phyloP scores from a whole-genome alignment of 2,888 invertebrate species.

The Salticus scenicus region DNA sequence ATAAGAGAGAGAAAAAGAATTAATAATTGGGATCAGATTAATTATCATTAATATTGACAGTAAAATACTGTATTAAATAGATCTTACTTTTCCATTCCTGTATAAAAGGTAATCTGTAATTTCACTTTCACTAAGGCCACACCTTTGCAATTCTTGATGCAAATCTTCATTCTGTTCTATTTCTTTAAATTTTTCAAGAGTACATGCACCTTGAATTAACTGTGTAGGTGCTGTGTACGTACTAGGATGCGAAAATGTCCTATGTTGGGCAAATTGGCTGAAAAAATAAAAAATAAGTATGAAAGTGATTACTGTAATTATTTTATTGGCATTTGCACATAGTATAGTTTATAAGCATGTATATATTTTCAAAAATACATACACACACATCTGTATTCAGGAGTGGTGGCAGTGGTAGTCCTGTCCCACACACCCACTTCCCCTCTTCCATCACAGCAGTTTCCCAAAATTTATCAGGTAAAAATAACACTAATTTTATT shows the following conservation, averaged over 20 bases:
- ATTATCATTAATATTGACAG: background rate
- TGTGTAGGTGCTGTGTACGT: slow-evolving; percentile 46
- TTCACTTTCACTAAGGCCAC: slow-evolving; percentile 49
- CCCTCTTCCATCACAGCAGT: too few relatives aligned
- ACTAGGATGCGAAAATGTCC: slow-evolving; percentile 40
- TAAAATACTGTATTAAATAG: background rate
- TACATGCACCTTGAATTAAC: slow-evolving; percentile 30
- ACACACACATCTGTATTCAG: too few relatives aligned
- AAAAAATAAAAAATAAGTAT: background rate
- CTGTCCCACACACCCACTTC: too few relatives aligned
- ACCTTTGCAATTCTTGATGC: slow-evolving; percentile 50
- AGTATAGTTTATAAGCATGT: too few relatives aligned
- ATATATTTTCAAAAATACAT: too few relatives aligned
- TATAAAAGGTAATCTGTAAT: slow-evolving; percentile 37
- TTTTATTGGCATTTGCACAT: too few relatives aligned
- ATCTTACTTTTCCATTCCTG: slow-evolving; percentile 46
- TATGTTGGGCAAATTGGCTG: slow-evolving; percentile 54
- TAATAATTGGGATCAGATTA: too few relatives aligned
- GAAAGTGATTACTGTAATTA: too few relatives aligned
- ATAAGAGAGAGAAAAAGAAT: too few relatives aligned
- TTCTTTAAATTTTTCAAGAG: slow-evolving; percentile 37
- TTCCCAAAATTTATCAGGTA: too few relatives aligned
- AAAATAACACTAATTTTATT: too few relatives aligned
- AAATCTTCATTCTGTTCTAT: slow-evolving; percentile 43
- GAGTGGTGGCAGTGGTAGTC: too few relatives aligned